A percentile compares a stretch with the other conserved stretches of the same genome.
Evolutionary conservation across 2,113 vertebrate species (phyloP).

Genomic region (Vireo altiloquus): DNA sequence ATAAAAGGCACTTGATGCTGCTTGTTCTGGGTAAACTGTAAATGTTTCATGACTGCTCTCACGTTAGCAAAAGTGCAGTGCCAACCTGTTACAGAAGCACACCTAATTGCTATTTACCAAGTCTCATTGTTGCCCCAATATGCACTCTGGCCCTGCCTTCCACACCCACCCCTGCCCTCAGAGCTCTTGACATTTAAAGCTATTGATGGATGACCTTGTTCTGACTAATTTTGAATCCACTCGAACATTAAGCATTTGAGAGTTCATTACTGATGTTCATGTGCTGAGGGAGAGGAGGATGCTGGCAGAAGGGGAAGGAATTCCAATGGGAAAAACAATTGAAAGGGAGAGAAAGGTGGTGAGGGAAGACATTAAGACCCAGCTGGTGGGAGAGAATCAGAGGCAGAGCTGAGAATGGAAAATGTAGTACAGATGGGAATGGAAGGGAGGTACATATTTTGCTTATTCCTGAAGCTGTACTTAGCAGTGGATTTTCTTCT

Average conservation of each 20-base stretch:
- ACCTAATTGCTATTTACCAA: constrained; percentile 14
- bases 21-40: background rate
- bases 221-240: constrained; percentile 6
- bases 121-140: constrained; percentile 19
- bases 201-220: constrained; percentile 40
- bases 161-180: background rate
- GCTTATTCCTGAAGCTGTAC: background rate
- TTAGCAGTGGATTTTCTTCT: background rate
- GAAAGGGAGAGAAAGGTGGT: background rate
- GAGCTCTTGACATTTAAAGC: constrained; percentile 38
- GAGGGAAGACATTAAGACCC: background rate
- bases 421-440: background rate
- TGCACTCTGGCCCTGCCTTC: background rate
- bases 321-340: background rate
- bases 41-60: constrained; percentile 39
- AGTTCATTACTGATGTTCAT: constrained; percentile 15
- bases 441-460: background rate
- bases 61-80: background rate
- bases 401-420: background rate
- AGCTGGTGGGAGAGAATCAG: background rate
- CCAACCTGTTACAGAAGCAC: background rate
- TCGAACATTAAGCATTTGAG: background rate
- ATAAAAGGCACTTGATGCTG: background rate
- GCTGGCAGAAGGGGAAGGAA: background rate
- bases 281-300: background rate